Evolutionary conservation across 2,797 vertebrate genomes (phyloP), one percentile per base, ranked within the genome.

Genomic region (Sebastes melanostomus): DNA sequence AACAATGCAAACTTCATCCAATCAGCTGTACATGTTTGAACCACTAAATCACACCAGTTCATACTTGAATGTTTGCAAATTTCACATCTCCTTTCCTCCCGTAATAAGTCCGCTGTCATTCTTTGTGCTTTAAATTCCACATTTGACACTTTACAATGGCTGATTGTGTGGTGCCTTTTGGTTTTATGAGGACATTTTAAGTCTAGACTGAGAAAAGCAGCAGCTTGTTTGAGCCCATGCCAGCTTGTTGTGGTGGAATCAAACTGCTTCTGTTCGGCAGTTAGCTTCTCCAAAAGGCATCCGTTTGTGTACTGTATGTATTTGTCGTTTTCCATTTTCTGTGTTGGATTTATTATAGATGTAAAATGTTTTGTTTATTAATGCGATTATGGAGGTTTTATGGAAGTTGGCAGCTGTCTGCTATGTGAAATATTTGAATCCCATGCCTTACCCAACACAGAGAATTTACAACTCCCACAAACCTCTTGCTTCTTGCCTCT

Each of bases 121-220:
- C 58, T 5, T 22, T 65, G 8, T 59, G 27, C 65, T 81, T 71
- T 56, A 56, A 77, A 80, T 83, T 62, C 67, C 70, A 62, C 32
- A 32, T 42, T 77, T 67, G 74, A 86, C 72, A 78, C 18, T 84
- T 86, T 56, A 73, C 59, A 83, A 63, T 71, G 66, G 63, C 25
- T 38, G 81, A 80, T 36, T 90, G 82, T 65, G 50, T 67, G 50
- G 52, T 68, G 70, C 78, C 58, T 87, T 87, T 75, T 61, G 14
- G 85, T 32, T 93, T 91, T 92, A 86, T 77, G 60, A 63, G 80
- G 72, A 67, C 56, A 79, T 83, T 87, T 90, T 84, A 82, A 81
- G 92, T 94, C 90, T 89, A 92, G 90, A 91, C 89, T 79, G 30
- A 85, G 82, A 86, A 79, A 87, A 82, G 36, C 81, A 78, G 73